These are phyloP conservation scores for Bungarus multicinctus DNA, from an alignment of 2,113 vertebrate species.

Conservation along the genomic window DNA sequence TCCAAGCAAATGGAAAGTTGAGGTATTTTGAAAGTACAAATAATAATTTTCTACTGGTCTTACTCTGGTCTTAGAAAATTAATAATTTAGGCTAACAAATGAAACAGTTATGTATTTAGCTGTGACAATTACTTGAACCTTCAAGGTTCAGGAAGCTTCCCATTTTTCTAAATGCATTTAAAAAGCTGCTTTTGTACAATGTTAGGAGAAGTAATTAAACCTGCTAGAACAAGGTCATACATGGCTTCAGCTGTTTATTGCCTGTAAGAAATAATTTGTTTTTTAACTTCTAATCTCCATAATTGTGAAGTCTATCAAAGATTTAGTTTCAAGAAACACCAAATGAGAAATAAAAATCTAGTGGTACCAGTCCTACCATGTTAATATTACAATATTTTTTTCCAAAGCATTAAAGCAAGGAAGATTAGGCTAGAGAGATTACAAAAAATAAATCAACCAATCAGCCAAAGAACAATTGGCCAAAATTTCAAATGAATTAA, in stretches of 20 bases:
- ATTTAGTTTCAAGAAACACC: not conserved
- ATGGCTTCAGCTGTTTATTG: not conserved
- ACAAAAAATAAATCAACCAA: not conserved
- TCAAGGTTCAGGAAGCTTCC: not conserved
- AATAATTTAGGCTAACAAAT: constrained; percentile 31
- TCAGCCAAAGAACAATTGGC: not conserved
- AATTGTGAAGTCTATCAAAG: not conserved
- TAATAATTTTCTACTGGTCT: constrained; percentile 16
- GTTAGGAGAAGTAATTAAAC: not conserved
- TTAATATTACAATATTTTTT: not conserved
- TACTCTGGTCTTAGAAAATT: constrained; percentile 21
- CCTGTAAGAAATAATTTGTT: not conserved
- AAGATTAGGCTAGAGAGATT: not conserved
- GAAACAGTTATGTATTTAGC: not conserved
- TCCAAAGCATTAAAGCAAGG: not conserved
- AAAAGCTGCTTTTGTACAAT: not conserved
- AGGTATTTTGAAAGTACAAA: not conserved
- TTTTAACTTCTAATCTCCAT: not conserved
- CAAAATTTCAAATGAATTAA: not conserved
- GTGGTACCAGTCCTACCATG: not conserved
- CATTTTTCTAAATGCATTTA: not conserved
- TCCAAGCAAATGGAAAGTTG: not conserved
- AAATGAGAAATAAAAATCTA: not conserved
- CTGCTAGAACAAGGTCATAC: not conserved
- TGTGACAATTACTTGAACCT: not conserved